Evolutionary conservation across 2,797 vertebrate species (phyloP), one percentile per base, ranked within the genome.

Genomic region (Remorina albescens): DNA sequence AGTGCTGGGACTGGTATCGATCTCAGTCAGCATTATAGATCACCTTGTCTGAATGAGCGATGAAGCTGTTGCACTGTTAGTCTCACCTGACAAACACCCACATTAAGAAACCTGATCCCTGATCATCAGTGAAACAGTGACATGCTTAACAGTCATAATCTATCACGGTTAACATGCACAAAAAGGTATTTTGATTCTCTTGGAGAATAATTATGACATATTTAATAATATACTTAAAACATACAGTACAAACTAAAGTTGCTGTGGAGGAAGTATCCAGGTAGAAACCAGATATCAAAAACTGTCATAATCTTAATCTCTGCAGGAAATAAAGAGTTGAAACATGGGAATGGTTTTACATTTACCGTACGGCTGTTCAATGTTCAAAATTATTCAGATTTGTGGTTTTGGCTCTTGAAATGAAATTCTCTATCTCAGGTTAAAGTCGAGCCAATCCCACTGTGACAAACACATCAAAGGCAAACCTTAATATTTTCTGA

Each of bases 1-100:
- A 74, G 72, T 83, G 71, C 73, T 21, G 87, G 72, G 87, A 86
- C 84, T 36, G 66, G 87, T 89, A 91, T 93, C 79, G 87, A 90
- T 92, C 84, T 75, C 66, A 81, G 89, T 88, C 90, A 87, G 88
- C 86, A 67, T 91, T 89, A 87, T 93, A 87, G 88, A 92, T 92
- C 90, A 84, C 87, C 73, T 26, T 83, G 82, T 89, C 91, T 75
- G 78, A 87, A 89, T 92, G 90, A 93, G 84, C 91, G 87, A 93
- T 92, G 89, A 85, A 89, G 87, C 86, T 89, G 90, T 91, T 83
- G 25, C 58, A 55, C 67, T 77, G 83, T 76, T 90, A 78, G 70
- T 84, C 86, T 88, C 87, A 84, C 80, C 86, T 86, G 85, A 90
- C 84, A 79, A 70, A 80, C 66, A 36, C 47, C 67, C 67, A 23